Base-by-base conservation (phyloP, 2,888 invertebrate genomes). In the Meiosimyza platycephala region DNA sequence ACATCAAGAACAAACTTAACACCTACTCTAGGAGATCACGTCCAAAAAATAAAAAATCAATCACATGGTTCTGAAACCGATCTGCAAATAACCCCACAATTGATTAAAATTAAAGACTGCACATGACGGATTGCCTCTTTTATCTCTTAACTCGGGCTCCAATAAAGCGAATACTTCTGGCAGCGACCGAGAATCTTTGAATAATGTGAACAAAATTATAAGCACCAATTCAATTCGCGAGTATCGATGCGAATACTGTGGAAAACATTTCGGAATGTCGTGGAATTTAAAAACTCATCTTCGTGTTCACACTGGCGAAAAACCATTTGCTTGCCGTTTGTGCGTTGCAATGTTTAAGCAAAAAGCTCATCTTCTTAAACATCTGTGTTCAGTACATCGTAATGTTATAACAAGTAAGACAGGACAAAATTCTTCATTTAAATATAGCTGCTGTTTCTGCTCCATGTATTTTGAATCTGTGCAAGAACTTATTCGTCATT, bases 311-410 rank as follows among this genome's bases (percentile, higher is more conserved):
- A 95, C 95, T 0, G 95, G 95, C 74, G 95, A 95, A 81, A 95
- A 95, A 85, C 95, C 95, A 0, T 95, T 95, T 84, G 95, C 95
- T 79, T 95, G 95, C 89, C 90, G 95, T 80, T 90, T 95, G 63
- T 95, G 95, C 84, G 94, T 95, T 74, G 95, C 95, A 72, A 95
- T 95, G 95, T 95, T 95, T 87, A 95, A 95, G 88, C 95, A 95
- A 83, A 95, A 95, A 85, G 95, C 95, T 7, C 95, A 95, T 85
- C 89, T 95, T 79, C 87, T 95, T 74, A 95, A 95, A 88, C 95
- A 95, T 84, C 90, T 95, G 83, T 95, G 95, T 88, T 95, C 95
- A 77, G 95, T 95, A 75, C 95, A 95, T 89, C 91, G 95, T 79
- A 94, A 94, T 86, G 94, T 95, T 76, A 95, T 95, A 86, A 94